Percentiles rank a stretch among this genome's conserved stretches.
phyloP scores from a whole-genome alignment of 2,888 invertebrate genomes.

The Antheraea yamamai region DNA sequence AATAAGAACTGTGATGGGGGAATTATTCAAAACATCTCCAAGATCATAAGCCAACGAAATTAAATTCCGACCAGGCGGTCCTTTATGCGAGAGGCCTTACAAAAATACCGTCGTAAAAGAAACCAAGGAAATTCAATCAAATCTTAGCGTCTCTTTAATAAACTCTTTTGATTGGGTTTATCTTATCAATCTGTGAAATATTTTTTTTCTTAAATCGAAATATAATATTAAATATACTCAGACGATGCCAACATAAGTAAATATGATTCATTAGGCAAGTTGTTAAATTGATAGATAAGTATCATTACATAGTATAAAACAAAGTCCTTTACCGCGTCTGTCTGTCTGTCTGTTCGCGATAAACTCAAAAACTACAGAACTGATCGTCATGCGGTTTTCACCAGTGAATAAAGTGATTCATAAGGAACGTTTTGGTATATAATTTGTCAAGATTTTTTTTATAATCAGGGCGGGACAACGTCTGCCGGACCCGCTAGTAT shows the following conservation, averaged over 20 bases:
- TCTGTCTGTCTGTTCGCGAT: too few relatives aligned
- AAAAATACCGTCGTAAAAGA: slow-evolving; percentile 40
- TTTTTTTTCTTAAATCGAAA: slow-evolving; percentile 12
- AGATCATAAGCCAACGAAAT: slow-evolving; percentile 49
- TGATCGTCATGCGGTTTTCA: too few relatives aligned
- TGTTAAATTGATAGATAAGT: neutral
- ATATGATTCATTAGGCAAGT: neutral
- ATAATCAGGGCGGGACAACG: too few relatives aligned
- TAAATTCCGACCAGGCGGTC: slow-evolving; percentile 47
- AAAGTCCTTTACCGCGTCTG: too few relatives aligned
- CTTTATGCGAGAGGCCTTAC: slow-evolving; percentile 30
- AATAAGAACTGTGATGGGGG: slow-evolving; percentile 38
- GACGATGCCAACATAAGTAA: neutral
- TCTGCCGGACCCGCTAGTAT: too few relatives aligned
- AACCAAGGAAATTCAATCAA: slow-evolving; percentile 42
- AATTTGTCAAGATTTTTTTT: too few relatives aligned
- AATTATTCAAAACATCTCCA: slow-evolving; percentile 53
- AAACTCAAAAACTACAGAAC: too few relatives aligned
- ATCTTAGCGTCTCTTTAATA: slow-evolving; percentile 36
- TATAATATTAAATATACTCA: neutral
- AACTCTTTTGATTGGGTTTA: slow-evolving; percentile 30
- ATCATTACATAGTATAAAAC: too few relatives aligned
- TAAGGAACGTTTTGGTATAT: too few relatives aligned
- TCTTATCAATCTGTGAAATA: slow-evolving; percentile 17
- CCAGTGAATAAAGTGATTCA: too few relatives aligned